These are phyloP conservation scores for Cryptophagus acutangulus DNA, from an alignment of 2,888 invertebrate species.

Conservation along the genomic window DNA sequence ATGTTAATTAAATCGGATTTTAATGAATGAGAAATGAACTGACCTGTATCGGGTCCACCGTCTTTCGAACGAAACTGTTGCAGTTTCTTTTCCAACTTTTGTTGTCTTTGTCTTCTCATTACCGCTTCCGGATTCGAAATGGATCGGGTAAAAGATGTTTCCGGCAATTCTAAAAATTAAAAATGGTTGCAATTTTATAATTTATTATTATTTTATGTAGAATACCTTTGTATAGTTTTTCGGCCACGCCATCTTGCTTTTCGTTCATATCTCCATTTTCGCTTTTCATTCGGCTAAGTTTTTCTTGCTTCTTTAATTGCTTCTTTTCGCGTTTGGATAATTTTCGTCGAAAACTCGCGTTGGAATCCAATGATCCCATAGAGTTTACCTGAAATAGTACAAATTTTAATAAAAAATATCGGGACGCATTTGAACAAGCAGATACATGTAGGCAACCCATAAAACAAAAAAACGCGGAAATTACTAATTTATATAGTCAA, in stretches of 20 bases:
- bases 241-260: constrained; percentile 75
- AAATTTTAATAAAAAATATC: constrained; percentile 9
- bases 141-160: constrained; percentile 96
- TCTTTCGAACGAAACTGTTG: constrained; percentile 94
- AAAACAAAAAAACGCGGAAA: no score
- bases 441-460: not conserved
- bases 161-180: constrained; percentile 74
- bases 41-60: constrained; percentile 87
- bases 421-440: not conserved
- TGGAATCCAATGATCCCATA: constrained; percentile 66
- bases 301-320: constrained; percentile 92
- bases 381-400: constrained; percentile 1
- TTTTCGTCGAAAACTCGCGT: constrained; percentile 84
- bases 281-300: constrained; percentile 73
- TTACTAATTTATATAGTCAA: no score
- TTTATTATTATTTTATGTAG: constrained; percentile 4
- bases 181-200: constrained; percentile 11
- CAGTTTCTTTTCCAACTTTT: constrained; percentile 84
- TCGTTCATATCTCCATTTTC: constrained; percentile 59
- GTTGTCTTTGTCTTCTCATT: constrained; percentile 93
- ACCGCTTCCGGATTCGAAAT: constrained; percentile 99
- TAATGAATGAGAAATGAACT: no score
- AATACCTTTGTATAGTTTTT: constrained; percentile 82
- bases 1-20: no score
- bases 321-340: constrained; percentile 97